phyloP scores from a whole-genome alignment of 2,797 vertebrate genomes.

The Tragopan temminckii region DNA sequence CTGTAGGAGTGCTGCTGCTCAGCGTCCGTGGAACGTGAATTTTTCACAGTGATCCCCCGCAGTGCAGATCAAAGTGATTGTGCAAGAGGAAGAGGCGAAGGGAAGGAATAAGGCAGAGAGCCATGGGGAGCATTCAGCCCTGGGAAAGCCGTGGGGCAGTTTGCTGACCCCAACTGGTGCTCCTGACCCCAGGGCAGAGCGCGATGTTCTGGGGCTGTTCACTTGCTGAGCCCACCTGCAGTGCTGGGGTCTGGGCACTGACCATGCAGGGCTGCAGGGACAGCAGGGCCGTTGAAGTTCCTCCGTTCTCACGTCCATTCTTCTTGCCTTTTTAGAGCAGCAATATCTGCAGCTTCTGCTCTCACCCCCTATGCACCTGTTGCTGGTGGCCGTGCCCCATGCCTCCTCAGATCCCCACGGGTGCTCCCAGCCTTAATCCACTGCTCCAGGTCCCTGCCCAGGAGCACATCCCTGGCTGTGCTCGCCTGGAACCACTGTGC shows the following conservation, averaged over 20 bases:
- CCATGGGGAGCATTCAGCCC: neutral
- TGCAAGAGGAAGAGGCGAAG: neutral
- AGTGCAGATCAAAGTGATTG: constrained; percentile 47
- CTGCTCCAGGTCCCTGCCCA: neutral
- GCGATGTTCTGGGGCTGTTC: rapidly evolving
- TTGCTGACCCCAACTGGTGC: neutral
- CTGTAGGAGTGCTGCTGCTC: neutral
- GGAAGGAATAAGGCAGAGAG: neutral
- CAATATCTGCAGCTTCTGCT: neutral
- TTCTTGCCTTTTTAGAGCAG: neutral
- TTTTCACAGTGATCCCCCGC: constrained; percentile 27
- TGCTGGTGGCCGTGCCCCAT: neutral
- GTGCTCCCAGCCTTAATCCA: neutral
- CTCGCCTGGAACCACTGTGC: neutral
- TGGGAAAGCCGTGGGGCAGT: rapidly evolving
- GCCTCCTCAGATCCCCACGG: rapidly evolving
- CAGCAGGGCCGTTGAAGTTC: neutral
- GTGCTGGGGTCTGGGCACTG: neutral
- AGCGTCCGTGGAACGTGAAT: constrained; percentile 32
- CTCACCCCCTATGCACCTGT: rapidly evolving
- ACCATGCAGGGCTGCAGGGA: neutral
- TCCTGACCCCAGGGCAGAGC: neutral
- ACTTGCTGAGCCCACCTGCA: rapidly evolving
- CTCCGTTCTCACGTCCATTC: neutral
- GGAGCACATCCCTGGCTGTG: neutral